Evolutionary conservation across 2,888 invertebrate species (phyloP).

Genomic region (Cerceris rybyensis): DNA sequence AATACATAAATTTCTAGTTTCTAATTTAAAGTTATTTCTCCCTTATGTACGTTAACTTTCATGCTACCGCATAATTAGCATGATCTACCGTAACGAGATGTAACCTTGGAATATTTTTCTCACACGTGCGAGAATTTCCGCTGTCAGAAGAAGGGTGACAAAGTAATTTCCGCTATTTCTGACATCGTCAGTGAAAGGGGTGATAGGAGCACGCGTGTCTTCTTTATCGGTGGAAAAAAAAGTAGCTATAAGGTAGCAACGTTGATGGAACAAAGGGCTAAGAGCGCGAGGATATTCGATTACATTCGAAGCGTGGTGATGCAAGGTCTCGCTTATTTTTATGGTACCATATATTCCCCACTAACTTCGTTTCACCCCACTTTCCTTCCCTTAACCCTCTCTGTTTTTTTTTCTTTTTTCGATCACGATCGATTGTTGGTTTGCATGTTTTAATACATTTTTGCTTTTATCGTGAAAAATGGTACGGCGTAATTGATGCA

Average conservation of each 20-base stretch:
- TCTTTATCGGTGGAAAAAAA: slow-evolving; percentile 50
- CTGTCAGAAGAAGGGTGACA: slow-evolving; percentile 31
- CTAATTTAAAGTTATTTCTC: too few species aligned
- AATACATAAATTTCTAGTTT: too few species aligned
- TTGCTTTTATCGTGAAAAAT: too few species aligned
- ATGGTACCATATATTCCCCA: slow-evolving; percentile 46
- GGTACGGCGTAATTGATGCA: too few species aligned
- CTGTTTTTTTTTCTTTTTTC: neutral
- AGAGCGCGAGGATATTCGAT: slow-evolving; percentile 52
- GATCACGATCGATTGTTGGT: slow-evolving; percentile 6
- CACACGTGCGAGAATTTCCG: slow-evolving; percentile 45
- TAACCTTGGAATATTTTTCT: slow-evolving; percentile 28
- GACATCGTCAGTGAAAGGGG: slow-evolving; percentile 31
- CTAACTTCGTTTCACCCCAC: slow-evolving; percentile 40
- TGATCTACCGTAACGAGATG: slow-evolving; percentile 2
- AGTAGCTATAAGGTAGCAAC: slow-evolving; percentile 9
- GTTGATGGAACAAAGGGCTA: slow-evolving; percentile 45
- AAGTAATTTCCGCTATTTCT: slow-evolving; percentile 50
- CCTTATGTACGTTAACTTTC: neutral
- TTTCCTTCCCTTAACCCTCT: slow-evolving; percentile 26
- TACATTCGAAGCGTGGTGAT: slow-evolving; percentile 57
- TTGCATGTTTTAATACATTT: neutral
- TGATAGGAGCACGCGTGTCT: slow-evolving; percentile 31
- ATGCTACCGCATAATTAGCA: slow-evolving; percentile 5
- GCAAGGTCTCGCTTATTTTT: slow-evolving; percentile 57